These are phyloP conservation scores for Lithophane socia DNA, from an alignment of 2,888 invertebrate species.

Conservation along the genomic window DNA sequence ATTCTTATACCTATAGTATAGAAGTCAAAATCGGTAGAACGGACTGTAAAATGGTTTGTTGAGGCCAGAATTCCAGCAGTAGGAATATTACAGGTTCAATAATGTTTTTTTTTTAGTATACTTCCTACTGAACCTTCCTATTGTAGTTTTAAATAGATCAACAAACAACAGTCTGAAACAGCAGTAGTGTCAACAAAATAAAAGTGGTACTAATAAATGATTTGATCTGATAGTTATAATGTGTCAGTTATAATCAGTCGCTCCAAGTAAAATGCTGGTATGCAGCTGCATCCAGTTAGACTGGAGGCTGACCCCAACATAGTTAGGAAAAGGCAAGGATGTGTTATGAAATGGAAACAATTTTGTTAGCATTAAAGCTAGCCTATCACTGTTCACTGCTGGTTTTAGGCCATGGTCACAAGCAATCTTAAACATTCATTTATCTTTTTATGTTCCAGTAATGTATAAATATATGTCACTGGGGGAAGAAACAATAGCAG, in stretches of 20 bases:
- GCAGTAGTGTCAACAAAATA: not conserved
- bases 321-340: not conserved
- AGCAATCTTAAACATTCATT: not conserved
- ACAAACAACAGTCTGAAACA: not conserved
- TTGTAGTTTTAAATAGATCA: not conserved
- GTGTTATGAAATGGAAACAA: not conserved
- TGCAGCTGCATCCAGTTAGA: not conserved
- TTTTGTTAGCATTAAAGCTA: too few relatives aligned
- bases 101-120: not conserved
- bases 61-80: not conserved
- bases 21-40: too few relatives aligned
- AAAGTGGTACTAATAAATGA: not conserved
- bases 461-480: constrained; percentile 95
- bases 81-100: not conserved
- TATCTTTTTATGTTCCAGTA: constrained; percentile 84
- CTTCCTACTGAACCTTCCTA: not conserved
- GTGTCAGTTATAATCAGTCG: too few relatives aligned
- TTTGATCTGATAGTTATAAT: not conserved
- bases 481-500: constrained; percentile 85
- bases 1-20: too few relatives aligned
- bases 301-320: not conserved
- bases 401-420: not conserved
- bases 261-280: not conserved
- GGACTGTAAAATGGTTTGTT: too few relatives aligned
- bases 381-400: not conserved